These are phyloP conservation scores for Myzus persicae DNA, from an alignment of 1,140 invertebrate genomes.

Conservation along the genomic window DNA sequence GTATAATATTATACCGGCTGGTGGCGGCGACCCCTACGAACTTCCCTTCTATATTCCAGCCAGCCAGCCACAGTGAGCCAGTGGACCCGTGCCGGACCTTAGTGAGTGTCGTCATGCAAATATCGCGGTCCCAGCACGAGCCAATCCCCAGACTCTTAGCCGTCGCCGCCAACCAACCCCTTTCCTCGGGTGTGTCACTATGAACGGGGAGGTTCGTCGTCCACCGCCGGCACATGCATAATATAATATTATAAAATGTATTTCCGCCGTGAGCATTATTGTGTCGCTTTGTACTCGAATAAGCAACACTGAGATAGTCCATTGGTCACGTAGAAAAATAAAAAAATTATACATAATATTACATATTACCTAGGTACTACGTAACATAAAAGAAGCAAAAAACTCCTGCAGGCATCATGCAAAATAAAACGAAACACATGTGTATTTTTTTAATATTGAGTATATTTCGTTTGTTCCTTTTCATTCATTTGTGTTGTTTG, in stretches of 20 bases:
- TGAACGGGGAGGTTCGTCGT: background rate
- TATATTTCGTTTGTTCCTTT: conserved; percentile 40
- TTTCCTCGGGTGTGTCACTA: background rate
- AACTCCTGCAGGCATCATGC: conserved; percentile 30
- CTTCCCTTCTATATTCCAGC: background rate
- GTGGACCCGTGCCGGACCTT: conserved; percentile 43
- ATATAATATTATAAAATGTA: background rate
- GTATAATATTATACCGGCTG: background rate
- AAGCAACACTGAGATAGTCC: background rate
- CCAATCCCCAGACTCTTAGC: conserved; percentile 25
- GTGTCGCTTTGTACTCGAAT: background rate
- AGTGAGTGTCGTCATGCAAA: conserved; percentile 40
- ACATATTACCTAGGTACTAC: background rate
- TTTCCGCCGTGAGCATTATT: background rate
- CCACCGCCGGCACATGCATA: background rate
- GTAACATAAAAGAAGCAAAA: conserved; percentile 8
- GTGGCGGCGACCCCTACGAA: background rate
- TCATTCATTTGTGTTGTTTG: conserved; percentile 10
- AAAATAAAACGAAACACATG: conserved; percentile 16
- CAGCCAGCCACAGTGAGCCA: background rate
- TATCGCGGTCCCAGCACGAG: conserved; percentile 38
- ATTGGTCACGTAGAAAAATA: background rate
- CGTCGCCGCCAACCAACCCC: background rate
- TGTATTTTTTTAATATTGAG: background rate
- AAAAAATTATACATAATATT: conserved; percentile 2